A percentile compares a stretch with the other conserved stretches of the same genome.
phyloP scores from a whole-genome alignment of 2,113 vertebrate species.

The Steatornis caripensis region DNA sequence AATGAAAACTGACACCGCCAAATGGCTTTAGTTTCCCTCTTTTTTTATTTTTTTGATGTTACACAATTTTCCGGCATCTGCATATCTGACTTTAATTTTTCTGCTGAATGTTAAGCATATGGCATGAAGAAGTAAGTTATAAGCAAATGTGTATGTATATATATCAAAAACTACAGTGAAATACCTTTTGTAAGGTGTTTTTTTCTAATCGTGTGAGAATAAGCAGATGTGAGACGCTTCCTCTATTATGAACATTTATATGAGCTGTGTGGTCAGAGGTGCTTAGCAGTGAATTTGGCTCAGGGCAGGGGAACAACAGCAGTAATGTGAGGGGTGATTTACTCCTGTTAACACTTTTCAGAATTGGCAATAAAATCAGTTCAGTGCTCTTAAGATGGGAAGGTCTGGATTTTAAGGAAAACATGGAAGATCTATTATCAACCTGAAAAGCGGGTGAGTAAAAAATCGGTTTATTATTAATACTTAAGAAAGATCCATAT shows the following conservation, averaged over 20 bases:
- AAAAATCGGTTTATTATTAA: conserved; percentile 1
- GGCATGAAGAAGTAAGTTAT: conserved; percentile 2
- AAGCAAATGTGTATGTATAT: background rate
- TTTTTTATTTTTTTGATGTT: background rate
- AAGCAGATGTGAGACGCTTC: conserved; percentile 1
- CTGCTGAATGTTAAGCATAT: background rate
- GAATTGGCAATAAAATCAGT: conserved; percentile 34
- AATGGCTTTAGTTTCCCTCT: conserved; percentile 3
- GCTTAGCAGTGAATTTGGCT: conserved; percentile 49
- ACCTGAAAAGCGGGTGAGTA: background rate
- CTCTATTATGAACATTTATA: conserved; percentile 42
- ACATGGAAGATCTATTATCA: background rate
- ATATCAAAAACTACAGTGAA: background rate
- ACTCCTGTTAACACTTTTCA: conserved; percentile 59
- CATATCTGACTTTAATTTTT: conserved; percentile 8
- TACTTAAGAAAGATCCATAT: background rate
- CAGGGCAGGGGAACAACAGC: conserved; percentile 43
- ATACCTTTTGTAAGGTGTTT: background rate
- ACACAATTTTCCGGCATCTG: background rate
- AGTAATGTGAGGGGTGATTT: conserved; percentile 45
- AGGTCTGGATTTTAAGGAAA: conserved; percentile 15
- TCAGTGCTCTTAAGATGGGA: background rate
- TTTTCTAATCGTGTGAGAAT: conserved; percentile 23
- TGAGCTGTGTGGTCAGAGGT: conserved; percentile 56
- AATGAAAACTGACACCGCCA: background rate